Evolutionary conservation across 2,888 invertebrate species (phyloP).

Genomic region (Atrina japonica): DNA sequence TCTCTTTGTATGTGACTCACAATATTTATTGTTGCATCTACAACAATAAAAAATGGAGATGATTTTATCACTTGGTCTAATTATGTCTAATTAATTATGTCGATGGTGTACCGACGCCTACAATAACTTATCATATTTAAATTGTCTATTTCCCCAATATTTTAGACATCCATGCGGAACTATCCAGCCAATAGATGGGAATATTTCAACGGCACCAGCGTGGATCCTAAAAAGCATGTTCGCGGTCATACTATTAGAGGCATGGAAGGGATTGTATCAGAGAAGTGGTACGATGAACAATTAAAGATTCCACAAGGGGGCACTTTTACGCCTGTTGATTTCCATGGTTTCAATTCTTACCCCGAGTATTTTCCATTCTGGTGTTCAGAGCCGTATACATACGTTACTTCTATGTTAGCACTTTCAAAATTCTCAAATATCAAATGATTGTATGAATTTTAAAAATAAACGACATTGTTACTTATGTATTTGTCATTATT

Average conservation of each 20-base stretch:
- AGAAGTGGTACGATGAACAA: constrained; percentile 54
- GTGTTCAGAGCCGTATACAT: constrained; percentile 70
- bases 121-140: too few relatives aligned
- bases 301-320: constrained; percentile 45
- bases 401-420: constrained; percentile 65
- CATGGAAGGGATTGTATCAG: constrained; percentile 59
- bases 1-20: too few relatives aligned
- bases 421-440: constrained; percentile 26
- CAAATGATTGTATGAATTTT: too few relatives aligned
- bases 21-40: too few relatives aligned
- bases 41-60: too few relatives aligned
- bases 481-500: too few relatives aligned
- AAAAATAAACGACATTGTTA: too few relatives aligned
- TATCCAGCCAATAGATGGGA: constrained; percentile 56
- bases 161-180: constrained; percentile 31
- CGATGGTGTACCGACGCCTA: too few relatives aligned
- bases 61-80: too few relatives aligned
- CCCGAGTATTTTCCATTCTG: constrained; percentile 66
- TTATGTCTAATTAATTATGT: too few relatives aligned
- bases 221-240: constrained; percentile 37
- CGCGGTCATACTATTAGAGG: constrained; percentile 42
- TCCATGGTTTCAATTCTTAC: constrained; percentile 65
- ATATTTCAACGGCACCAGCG: constrained; percentile 53
- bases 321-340: constrained; percentile 48
- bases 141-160: background rate